A percentile compares a stretch with the other conserved stretches of the same genome.
These are phyloP conservation scores for Machimus rusticus DNA, from an alignment of 2,888 invertebrate genomes.

Conservation along the genomic window DNA sequence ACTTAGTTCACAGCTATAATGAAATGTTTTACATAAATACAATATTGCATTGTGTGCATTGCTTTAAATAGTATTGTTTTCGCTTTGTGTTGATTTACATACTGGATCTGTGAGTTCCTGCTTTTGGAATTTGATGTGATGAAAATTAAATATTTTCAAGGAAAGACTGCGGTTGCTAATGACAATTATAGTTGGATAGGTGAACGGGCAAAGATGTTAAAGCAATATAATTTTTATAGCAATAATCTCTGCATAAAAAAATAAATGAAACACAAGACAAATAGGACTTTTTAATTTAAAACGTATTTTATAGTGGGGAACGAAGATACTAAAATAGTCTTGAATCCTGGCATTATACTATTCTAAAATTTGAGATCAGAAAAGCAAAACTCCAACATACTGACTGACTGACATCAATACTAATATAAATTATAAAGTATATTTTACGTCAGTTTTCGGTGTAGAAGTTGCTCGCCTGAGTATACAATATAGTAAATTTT, in stretches of 20 bases:
- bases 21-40: conserved; percentile 24
- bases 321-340: too few relatives aligned
- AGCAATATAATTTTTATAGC: neutral
- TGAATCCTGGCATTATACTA: too few relatives aligned
- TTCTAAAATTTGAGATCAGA: too few relatives aligned
- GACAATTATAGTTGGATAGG: neutral
- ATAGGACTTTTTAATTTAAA: neutral
- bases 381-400: too few relatives aligned
- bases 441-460: too few relatives aligned
- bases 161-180: neutral
- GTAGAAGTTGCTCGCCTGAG: too few relatives aligned
- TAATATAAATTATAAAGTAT: too few relatives aligned
- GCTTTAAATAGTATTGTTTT: conserved; percentile 9
- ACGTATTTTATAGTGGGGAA: neutral
- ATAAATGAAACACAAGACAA: neutral
- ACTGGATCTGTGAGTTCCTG: neutral
- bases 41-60: conserved; percentile 39
- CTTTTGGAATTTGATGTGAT: neutral
- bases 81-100: neutral
- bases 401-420: too few relatives aligned
- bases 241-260: neutral
- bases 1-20: conserved; percentile 21
- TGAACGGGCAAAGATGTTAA: neutral
- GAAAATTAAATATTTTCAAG: neutral
- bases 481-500: too few relatives aligned